These are phyloP conservation scores for Lophura nycthemera DNA, from an alignment of 2,113 vertebrate genomes.

Conservation along the genomic window DNA sequence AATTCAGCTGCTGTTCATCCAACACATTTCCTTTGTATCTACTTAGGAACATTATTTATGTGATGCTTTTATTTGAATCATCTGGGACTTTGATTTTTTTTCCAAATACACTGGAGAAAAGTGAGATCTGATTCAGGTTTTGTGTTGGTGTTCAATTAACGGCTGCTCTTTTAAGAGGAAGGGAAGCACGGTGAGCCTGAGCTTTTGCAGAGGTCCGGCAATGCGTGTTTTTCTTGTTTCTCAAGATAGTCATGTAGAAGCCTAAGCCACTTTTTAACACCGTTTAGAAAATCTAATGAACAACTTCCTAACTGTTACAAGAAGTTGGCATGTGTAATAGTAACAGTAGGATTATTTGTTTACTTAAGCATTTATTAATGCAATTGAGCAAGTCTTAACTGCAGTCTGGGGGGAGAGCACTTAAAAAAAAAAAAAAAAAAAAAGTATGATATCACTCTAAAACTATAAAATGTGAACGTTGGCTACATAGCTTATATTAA, in stretches of 20 bases:
- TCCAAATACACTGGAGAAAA: background rate
- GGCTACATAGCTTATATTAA: background rate
- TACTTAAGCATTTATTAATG: background rate
- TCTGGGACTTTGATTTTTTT: background rate
- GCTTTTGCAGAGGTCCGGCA: background rate
- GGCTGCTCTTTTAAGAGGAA: background rate
- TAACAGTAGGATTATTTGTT: conserved; percentile 18
- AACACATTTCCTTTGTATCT: background rate
- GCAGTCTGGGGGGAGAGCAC: background rate
- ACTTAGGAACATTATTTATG: background rate
- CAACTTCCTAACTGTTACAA: conserved; percentile 64
- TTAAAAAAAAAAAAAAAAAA: background rate
- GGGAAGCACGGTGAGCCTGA: background rate
- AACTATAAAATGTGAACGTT: background rate
- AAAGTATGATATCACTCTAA: background rate
- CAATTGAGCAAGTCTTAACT: conserved; percentile 18
- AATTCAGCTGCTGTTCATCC: conserved; percentile 10
- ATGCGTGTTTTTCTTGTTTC: conserved; percentile 62
- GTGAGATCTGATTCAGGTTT: background rate
- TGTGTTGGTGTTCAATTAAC: conserved; percentile 2
- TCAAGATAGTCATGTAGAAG: conserved; percentile 44
- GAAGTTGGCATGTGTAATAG: conserved; percentile 32
- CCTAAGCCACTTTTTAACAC: conserved; percentile 64
- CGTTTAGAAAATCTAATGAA: conserved; percentile 45
- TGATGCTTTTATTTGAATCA: background rate